Evolutionary conservation across 2,888 invertebrate species (phyloP), one percentile per base, ranked within the genome.

Genomic region (Pegoplata infirma): DNA sequence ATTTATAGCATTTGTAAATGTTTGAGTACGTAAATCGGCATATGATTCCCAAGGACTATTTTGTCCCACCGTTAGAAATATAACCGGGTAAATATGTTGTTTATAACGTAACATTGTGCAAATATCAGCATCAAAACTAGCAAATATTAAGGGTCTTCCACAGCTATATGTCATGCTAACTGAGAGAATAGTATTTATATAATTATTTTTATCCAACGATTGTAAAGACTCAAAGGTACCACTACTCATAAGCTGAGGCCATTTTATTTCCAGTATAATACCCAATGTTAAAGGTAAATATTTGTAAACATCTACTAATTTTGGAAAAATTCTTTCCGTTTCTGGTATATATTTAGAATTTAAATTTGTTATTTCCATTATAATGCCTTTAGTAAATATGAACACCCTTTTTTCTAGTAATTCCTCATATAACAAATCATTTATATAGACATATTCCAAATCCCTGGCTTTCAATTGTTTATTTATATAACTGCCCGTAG

Each of bases 211-310:
- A 89, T 99, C 98, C 83, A 94, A 94, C 3, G 82, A 81, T 88
- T 96, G 94, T 83, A 94, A 93, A 51, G 96, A 91, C 88, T 98
- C 97, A 87, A 93, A 93, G 0, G 94, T 93, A 25, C 97, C 97
- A 87, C 96, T 95, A 89, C 93, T 91, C 80, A 95, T 89, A 82
- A 94, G 93, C 94, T 97, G 97, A 0, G 97, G 97, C 95, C 98
- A 99, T 89, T 99, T 99, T 63, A 99, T 92, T 91, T 99, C 99
- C 75, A 99, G 93, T 88, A 98, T 96, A 86, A 98, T 97, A 0
- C 98, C 99, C 58, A 97, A 94, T 85, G 95, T 93, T 2, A 91
- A 90, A 83, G 97, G 95, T 21, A 99, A 91, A 25, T 91, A 91
- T 83, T 94, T 92, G 47, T 98, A 91, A 5, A 94, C 94, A 63